A percentile compares a stretch with the other conserved stretches of the same genome.
Conservation (phyloP, 2,113 vertebrate genomes). For the Pseudorasbora parva region DNA sequence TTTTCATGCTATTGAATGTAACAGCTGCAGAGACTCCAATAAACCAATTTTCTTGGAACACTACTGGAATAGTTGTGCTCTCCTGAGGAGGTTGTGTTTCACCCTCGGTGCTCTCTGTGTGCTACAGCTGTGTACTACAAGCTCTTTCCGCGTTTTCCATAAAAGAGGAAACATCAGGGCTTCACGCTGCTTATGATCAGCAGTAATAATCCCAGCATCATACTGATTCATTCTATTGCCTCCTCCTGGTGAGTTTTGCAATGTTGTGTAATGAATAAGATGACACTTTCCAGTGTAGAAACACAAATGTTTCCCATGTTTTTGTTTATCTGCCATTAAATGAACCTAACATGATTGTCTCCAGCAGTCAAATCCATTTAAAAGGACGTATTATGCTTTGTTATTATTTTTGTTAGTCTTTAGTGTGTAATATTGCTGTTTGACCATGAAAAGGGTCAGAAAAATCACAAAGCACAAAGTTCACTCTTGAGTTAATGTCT, state of each 20-base stretch:
- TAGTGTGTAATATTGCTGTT: too few relatives aligned
- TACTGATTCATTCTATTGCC: not conserved
- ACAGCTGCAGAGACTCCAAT: constrained; percentile 7
- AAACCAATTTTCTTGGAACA: constrained; percentile 14
- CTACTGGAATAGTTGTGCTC: not conserved
- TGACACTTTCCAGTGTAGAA: not conserved
- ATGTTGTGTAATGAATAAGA: not conserved
- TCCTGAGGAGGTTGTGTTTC: not conserved
- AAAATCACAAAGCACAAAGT: too few relatives aligned
- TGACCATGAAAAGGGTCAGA: too few relatives aligned
- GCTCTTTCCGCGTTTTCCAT: not conserved
- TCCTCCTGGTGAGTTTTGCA: not conserved
- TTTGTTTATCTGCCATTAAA: not conserved
- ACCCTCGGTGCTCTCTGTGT: not conserved
- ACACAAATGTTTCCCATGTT: not conserved
- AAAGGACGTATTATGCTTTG: too few relatives aligned
- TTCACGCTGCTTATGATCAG: not conserved
- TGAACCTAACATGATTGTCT: not conserved
- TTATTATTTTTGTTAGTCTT: too few relatives aligned
- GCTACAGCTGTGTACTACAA: not conserved
- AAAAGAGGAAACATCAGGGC: not conserved
- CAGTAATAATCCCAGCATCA: not conserved
- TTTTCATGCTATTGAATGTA: not conserved
- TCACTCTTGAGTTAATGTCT: too few relatives aligned
- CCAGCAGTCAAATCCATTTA: too few relatives aligned